Evolutionary conservation across 1,140 invertebrate genomes (phyloP), one percentile per base, ranked within the genome.

Genomic region (Drosophila sproati): DNA sequence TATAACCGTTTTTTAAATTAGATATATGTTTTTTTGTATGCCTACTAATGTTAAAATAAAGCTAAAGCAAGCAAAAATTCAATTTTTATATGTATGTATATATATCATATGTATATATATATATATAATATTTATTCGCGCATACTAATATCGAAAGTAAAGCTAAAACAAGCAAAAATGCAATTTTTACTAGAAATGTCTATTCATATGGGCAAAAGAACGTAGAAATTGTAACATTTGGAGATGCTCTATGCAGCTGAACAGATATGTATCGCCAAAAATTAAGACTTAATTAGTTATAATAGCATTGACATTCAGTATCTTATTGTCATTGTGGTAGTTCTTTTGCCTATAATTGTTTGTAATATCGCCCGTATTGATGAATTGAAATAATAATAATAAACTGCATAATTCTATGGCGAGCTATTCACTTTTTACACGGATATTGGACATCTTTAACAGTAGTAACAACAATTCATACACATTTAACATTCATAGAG

Each of bases 281-380:
- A 73, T 60, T 72, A 78, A 50, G 35, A 61, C 64, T 63, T 66
- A 76, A 51, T 54, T 63, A 68, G 20, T 20, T 20, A 72, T 77
- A 61, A 67, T 64, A 73, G 61, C 75, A 54, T 67, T 55, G 56
- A 71, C 67, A 37, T 63, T 55, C 48, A 57, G 54, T 39, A 78
- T 74, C 83, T 87, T 88, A 88, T 88, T 88, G 83, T 88, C 83
- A 83, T 88, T 70, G 62, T 48, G 67, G 56, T 63, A 75, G 47
- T 55, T 80, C 51, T 47, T 68, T 54, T 76, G 73, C 54, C 50
- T 71, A 76, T 41, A 64, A 61, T 72, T 41, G 28, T 35, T 64
- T 56, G 29, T 8, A 32, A 35, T 69, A 69, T 74, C 59, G 32
- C 31, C 20, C 28, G 3, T 43, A 52, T 7, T 56, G 56, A 67